Evolutionary conservation across 2,797 vertebrate genomes (phyloP).

Genomic region (Tinamus major): DNA sequence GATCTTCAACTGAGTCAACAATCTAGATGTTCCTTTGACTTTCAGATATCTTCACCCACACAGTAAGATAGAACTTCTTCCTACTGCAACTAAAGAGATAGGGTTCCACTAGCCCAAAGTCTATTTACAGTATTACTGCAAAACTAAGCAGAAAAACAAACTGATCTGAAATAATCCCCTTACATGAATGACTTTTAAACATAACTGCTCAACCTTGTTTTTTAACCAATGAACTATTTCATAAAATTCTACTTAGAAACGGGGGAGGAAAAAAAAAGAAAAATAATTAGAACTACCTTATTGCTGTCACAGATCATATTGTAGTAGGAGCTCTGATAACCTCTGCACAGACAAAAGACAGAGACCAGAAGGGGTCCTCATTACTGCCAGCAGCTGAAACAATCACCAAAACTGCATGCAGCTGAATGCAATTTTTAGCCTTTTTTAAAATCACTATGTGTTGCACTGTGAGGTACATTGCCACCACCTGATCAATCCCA

Average conservation of each 20-base stretch:
- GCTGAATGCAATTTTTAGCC: background rate
- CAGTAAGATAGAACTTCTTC: background rate
- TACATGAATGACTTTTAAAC: background rate
- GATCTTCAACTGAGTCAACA: background rate
- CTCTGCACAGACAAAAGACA: background rate
- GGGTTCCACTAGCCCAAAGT: background rate
- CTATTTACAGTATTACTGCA: fast-evolving
- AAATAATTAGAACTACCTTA: background rate
- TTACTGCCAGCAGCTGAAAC: background rate
- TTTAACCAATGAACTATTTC: background rate
- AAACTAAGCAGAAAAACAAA: background rate
- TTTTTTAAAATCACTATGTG: background rate
- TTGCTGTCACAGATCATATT: too few relatives aligned
- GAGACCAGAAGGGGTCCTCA: background rate
- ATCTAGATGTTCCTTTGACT: background rate
- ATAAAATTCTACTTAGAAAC: background rate
- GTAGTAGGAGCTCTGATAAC: too few relatives aligned
- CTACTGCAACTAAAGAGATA: background rate
- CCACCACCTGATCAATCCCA: too few relatives aligned
- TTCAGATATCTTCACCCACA: fast-evolving
- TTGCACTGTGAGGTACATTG: background rate
- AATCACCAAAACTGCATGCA: background rate
- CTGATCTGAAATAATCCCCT: background rate
- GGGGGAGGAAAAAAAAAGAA: background rate
- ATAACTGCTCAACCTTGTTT: background rate